A percentile compares a stretch with the other conserved stretches of the same genome.
These are phyloP conservation scores for Excalfactoria chinensis DNA, from an alignment of 2,113 vertebrate genomes.

Conservation along the genomic window DNA sequence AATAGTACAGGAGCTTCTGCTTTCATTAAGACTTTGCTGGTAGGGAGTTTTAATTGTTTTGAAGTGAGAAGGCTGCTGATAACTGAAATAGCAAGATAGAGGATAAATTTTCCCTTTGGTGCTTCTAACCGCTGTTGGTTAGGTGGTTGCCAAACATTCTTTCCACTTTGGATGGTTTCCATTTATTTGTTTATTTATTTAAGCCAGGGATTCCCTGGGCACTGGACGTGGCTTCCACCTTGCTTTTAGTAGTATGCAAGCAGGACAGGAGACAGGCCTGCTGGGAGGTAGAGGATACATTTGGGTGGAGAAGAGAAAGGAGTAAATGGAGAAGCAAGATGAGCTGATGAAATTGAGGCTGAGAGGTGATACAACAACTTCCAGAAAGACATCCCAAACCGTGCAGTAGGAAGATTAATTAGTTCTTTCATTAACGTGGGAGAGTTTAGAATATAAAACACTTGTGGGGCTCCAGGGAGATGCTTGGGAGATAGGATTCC, in stretches of 20 bases:
- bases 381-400: background rate
- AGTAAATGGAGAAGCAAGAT: background rate
- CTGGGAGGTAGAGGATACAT: background rate
- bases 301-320: background rate
- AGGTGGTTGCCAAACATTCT: background rate
- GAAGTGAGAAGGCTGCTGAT: constrained; percentile 21
- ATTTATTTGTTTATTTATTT: background rate
- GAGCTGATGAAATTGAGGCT: background rate
- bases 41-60: constrained; percentile 6
- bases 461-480: background rate
- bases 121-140: constrained; percentile 27
- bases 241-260: background rate
- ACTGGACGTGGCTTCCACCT: background rate
- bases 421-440: background rate
- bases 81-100: constrained; percentile 12
- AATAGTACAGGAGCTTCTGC: background rate
- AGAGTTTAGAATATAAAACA: background rate
- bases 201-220: background rate
- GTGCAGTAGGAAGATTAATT: background rate
- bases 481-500: background rate
- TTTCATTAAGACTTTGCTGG: constrained; percentile 1
- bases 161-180: constrained; percentile 40
- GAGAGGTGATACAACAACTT: background rate
- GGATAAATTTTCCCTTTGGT: constrained; percentile 2
- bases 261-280: background rate